These are phyloP conservation scores for Stenurella melanura DNA, from an alignment of 2,888 invertebrate genomes.

Conservation along the genomic window DNA sequence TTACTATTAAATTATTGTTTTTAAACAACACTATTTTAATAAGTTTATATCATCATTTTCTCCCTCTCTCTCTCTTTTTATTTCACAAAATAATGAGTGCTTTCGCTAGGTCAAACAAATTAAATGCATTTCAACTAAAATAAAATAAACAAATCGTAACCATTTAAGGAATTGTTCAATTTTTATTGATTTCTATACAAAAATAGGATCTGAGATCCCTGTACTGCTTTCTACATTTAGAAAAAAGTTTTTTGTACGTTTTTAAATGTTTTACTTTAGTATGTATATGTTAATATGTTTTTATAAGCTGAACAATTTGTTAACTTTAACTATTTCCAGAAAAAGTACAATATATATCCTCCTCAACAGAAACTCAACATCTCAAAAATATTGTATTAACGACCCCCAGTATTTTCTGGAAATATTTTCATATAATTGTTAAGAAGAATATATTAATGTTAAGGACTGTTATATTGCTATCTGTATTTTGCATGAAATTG, in stretches of 20 bases:
- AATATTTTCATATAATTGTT: slow-evolving; percentile 47
- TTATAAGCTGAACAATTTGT: slow-evolving; percentile 37
- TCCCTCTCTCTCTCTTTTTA: too few relatives aligned
- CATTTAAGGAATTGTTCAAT: too few relatives aligned
- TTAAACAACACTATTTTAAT: too few relatives aligned
- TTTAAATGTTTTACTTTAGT: neutral
- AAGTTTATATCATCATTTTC: too few relatives aligned
- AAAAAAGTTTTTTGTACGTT: neutral
- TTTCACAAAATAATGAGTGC: too few relatives aligned
- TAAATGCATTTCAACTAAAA: too few relatives aligned
- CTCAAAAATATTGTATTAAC: slow-evolving; percentile 34
- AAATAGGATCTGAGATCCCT: too few relatives aligned
- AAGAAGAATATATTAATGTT: slow-evolving; percentile 41
- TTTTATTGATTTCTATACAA: too few relatives aligned
- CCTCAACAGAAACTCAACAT: slow-evolving; percentile 54
- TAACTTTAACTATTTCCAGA: slow-evolving; percentile 56
- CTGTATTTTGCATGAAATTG: slow-evolving; percentile 50
- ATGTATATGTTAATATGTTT: slow-evolving; percentile 9
- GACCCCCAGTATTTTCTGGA: slow-evolving; percentile 53
- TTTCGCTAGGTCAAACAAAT: too few relatives aligned
- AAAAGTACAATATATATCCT: slow-evolving; percentile 56
- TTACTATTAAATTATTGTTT: too few relatives aligned
- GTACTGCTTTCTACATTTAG: too few relatives aligned
- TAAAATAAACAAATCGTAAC: too few relatives aligned
- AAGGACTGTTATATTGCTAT: slow-evolving; percentile 41